Percentiles rank a stretch among this genome's conserved stretches.
These are phyloP conservation scores for Mohoua ochrocephala DNA, from an alignment of 2,113 vertebrate species.

Conservation along the genomic window DNA sequence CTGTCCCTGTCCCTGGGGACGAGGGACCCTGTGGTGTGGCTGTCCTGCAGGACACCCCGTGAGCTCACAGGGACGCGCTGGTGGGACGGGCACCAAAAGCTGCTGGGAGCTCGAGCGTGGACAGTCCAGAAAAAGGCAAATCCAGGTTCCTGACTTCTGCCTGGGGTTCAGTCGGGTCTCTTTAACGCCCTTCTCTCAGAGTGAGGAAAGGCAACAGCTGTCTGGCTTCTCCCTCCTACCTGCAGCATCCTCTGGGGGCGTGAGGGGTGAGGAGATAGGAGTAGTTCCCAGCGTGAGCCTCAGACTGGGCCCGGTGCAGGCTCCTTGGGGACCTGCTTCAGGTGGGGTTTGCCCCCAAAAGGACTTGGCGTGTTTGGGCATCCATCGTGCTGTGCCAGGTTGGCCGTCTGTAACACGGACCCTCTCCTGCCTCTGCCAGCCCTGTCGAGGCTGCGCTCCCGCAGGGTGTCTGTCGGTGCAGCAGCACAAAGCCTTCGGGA, in stretches of 20 bases:
- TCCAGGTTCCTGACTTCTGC: neutral
- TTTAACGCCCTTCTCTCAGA: neutral
- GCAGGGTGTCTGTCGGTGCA: rapidly evolving
- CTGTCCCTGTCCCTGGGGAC: rapidly evolving
- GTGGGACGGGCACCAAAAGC: neutral
- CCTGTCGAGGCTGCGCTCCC: neutral
- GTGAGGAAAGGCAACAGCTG: neutral
- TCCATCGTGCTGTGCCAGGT: rapidly evolving
- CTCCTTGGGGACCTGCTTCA: neutral
- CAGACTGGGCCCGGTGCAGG: neutral
- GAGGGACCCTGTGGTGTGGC: neutral
- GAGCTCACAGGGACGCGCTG: rapidly evolving
- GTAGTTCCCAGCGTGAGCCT: neutral
- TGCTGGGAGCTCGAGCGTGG: rapidly evolving
- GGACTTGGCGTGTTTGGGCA: rapidly evolving
- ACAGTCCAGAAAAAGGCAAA: neutral
- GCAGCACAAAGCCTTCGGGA: neutral
- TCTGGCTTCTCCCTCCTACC: neutral
- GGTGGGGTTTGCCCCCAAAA: neutral
- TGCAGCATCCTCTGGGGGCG: neutral
- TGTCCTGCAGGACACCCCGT: rapidly evolving
- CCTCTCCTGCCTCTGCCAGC: neutral
- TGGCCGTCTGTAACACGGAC: rapidly evolving
- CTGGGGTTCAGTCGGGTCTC: neutral
- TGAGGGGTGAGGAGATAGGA: neutral